Percentiles rank a stretch among this genome's conserved stretches.
phyloP scores from a whole-genome alignment of 2,888 invertebrate species.

The Oconnorella tubifera region DNA sequence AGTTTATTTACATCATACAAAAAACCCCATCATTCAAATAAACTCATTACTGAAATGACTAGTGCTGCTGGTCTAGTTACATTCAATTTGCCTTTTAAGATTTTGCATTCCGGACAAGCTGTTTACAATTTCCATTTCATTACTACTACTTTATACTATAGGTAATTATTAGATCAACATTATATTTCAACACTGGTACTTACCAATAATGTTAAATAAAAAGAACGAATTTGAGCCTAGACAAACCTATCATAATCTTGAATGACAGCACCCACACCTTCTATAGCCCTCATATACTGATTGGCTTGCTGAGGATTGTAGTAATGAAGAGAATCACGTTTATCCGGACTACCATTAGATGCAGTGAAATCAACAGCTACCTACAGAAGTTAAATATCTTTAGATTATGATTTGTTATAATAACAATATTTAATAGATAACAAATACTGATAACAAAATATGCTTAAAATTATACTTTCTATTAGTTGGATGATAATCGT shows the following conservation, averaged over 20 bases:
- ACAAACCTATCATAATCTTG: slow-evolving; percentile 55
- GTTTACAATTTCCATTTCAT: background rate
- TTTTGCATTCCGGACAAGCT: too few species aligned
- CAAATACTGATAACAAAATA: too few species aligned
- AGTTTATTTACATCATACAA: background rate
- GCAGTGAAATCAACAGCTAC: slow-evolving; percentile 55
- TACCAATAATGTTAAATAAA: background rate
- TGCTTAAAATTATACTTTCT: too few species aligned
- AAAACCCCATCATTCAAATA: background rate
- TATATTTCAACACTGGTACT: too few species aligned
- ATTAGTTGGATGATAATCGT: too few species aligned
- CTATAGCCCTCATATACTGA: slow-evolving; percentile 52
- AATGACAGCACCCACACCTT: slow-evolving; percentile 50
- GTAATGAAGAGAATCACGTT: slow-evolving; percentile 49
- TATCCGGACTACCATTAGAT: slow-evolving; percentile 51
- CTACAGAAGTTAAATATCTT: slow-evolving; percentile 34
- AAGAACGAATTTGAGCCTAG: background rate
- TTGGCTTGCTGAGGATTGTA: slow-evolving; percentile 48
- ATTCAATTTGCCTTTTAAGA: too few species aligned
- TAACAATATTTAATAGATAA: background rate
- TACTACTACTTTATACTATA: slow-evolving; percentile 2
- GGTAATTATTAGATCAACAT: too few species aligned
- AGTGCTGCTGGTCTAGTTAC: too few species aligned
- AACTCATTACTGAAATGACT: background rate
- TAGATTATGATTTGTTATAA: too few species aligned